Base-by-base conservation (phyloP, 2,888 invertebrate species). In the Perizoma affinitatum region DNA sequence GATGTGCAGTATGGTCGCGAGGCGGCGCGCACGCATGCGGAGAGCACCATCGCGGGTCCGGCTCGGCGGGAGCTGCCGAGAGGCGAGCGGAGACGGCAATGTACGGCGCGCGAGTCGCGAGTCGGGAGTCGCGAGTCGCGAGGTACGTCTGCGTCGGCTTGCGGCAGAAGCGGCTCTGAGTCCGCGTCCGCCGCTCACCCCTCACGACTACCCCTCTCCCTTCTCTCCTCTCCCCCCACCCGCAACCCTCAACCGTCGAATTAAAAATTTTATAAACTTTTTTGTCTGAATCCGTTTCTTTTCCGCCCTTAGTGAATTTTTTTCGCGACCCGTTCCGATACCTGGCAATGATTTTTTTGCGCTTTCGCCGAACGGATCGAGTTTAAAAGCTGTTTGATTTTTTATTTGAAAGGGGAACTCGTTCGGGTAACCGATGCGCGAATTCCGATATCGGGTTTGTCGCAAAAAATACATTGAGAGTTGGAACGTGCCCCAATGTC, bases 261-360 rank as follows among this genome's bases (percentile, higher is more conserved):
- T 91, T 88, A 84, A 86, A 87, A 77, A 81, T 84, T 85, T 79
- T 70, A 63, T 57, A 75, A 80, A 86, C 86, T 90, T 91, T 90
- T 91, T 91, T 90, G 76, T 86, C 68, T 74, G 80, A 92, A 90
- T 91, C 90, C 88, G 89, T 90, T 90, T 87, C 90, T 92, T 91
- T 92, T 90, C 88, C 89, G 85, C 90, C 90, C 90, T 87, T 90
- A 85, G 90, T 89, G 89, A 87, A 83, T 91, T 92, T 93, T 92
- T 93, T 92, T 88, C 84, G 87, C 82, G 81, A 78, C 72, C 83
- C 85, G 84, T 89, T 87, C 88, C 87, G 88, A 90, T 93, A 93
- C 92, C 92, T 93, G 92, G 68, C 87, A 88, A 85, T 86, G 85
- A 82, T 89, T 91, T 91, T 84, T 82, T 86, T 72, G 67, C 79